Evolutionary conservation across 2,113 vertebrate genomes (phyloP).

Genomic region (Carollia perspicillata): DNA sequence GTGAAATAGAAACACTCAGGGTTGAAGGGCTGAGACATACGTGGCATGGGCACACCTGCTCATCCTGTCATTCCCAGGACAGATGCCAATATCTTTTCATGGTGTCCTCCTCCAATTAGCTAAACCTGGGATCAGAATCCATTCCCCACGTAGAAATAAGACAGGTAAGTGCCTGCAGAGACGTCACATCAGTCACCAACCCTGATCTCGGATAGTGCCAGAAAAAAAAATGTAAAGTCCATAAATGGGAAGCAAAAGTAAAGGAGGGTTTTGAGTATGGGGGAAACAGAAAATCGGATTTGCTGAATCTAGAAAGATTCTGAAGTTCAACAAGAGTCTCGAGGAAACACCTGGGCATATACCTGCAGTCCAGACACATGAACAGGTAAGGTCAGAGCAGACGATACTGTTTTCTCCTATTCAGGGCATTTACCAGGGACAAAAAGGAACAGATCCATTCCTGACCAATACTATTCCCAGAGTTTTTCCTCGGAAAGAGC

Average conservation of each 20-base stretch:
- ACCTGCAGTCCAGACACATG: background rate
- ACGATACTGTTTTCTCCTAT: background rate
- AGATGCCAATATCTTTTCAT: background rate
- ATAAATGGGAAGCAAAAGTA: background rate
- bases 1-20: background rate
- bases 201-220: background rate
- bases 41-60: rapidly evolving
- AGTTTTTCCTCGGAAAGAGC: background rate
- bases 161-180: background rate
- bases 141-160: background rate
- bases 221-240: background rate
- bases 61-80: background rate
- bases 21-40: background rate
- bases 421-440: background rate
- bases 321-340: background rate
- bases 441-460: background rate
- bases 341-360: background rate
- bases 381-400: background rate
- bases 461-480: background rate
- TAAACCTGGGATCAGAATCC: background rate
- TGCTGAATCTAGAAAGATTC: background rate
- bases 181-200: background rate
- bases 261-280: background rate
- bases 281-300: background rate
- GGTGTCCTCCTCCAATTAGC: background rate